Conservation (phyloP, 2,113 vertebrate genomes). For the Xiphophorus maculatus region DNA sequence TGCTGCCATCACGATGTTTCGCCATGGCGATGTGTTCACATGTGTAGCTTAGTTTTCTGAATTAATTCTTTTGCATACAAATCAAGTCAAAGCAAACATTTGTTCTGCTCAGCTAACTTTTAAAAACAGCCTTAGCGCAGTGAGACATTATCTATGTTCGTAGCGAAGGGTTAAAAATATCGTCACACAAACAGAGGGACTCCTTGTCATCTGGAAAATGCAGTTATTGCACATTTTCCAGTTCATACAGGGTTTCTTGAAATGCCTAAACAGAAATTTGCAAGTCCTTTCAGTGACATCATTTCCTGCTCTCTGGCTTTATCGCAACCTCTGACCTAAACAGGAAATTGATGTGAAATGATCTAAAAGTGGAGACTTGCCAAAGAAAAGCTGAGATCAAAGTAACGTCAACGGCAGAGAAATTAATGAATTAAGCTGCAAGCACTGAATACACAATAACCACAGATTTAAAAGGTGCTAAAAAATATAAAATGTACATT, state of each 20-base stretch:
- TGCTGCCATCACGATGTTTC: too few species aligned
- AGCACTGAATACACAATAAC: background rate
- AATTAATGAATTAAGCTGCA: background rate
- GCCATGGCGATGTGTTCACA: too few species aligned
- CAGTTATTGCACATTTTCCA: background rate
- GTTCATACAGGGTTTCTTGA: background rate
- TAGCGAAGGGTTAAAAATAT: background rate
- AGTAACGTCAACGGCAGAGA: background rate
- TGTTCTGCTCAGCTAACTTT: too few species aligned
- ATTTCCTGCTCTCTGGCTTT: conserved; percentile 9
- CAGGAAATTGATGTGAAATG: conserved; percentile 33
- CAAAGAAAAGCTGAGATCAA: background rate
- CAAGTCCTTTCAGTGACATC: background rate
- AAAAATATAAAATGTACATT: background rate
- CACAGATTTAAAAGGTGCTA: background rate
- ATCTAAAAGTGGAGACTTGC: background rate
- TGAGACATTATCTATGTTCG: too few species aligned
- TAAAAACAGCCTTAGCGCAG: too few species aligned
- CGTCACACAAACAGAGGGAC: background rate
- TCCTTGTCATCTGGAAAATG: background rate
- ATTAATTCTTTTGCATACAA: too few species aligned
- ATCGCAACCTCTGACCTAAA: conserved; percentile 35
- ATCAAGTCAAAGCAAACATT: too few species aligned
- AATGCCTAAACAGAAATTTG: background rate
- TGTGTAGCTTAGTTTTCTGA: too few species aligned